Conservation (phyloP, 2,797 vertebrate genomes). For the Sebastes dallii region DNA sequence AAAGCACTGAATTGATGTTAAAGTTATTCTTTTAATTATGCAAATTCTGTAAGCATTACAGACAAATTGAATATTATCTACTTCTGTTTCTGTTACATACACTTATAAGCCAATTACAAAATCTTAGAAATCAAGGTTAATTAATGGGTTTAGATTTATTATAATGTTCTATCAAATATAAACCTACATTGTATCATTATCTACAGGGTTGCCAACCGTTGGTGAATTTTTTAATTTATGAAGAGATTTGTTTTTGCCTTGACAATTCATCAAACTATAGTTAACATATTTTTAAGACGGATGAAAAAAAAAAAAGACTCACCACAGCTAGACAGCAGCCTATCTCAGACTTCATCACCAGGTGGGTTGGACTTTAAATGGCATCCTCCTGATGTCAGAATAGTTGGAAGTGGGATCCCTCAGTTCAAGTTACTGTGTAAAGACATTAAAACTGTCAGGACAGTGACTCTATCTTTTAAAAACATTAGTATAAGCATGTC, state of each 20-base stretch:
- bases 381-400: not conserved
- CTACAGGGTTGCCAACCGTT: not conserved
- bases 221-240: rapidly evolving
- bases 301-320: not conserved
- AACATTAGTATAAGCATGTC: not conserved
- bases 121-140: not conserved
- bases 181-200: not conserved
- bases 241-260: not conserved
- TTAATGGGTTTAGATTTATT: not conserved
- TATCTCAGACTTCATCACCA: not conserved
- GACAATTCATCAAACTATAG: not conserved
- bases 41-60: not conserved
- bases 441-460: constrained; percentile 1
- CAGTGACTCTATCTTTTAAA: not conserved
- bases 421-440: not conserved
- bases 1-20: not conserved
- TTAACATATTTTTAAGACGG: not conserved
- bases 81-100: not conserved
- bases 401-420: not conserved
- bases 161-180: not conserved
- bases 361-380: not conserved
- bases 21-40: not conserved
- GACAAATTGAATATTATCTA: not conserved
- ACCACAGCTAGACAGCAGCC: not conserved
- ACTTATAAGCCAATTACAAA: not conserved